These are phyloP conservation scores for Formica aserva DNA, from an alignment of 2,888 invertebrate species.

Conservation along the genomic window DNA sequence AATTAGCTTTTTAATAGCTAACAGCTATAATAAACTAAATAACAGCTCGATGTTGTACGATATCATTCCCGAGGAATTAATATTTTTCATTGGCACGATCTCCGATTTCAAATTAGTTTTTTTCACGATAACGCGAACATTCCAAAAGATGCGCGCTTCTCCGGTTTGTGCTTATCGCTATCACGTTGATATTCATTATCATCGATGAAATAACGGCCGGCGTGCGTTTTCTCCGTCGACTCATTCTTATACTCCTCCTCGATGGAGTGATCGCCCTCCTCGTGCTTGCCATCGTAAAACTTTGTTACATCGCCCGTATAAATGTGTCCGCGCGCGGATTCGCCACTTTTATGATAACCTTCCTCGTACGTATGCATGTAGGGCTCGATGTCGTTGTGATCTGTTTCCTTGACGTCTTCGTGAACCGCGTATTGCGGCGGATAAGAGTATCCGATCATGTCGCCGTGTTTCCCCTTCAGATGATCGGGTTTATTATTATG, in stretches of 20 bases:
- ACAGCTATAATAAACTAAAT: too few species aligned
- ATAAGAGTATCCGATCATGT: conserved; percentile 70
- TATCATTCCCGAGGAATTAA: background rate
- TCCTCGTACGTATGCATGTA: conserved; percentile 72
- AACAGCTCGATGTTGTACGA: background rate
- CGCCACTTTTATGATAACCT: conserved; percentile 75
- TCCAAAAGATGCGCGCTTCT: conserved; percentile 2
- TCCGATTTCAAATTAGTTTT: too few species aligned
- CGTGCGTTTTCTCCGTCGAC: conserved; percentile 51
- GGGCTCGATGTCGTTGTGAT: conserved; percentile 51
- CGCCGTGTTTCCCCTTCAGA: conserved; percentile 66
- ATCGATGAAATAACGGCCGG: conserved; percentile 69
- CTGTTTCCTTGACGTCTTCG: conserved; percentile 71
- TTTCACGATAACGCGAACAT: background rate
- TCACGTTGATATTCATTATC: conserved; percentile 63
- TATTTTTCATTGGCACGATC: conserved; percentile 5
- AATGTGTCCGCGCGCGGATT: conserved; percentile 76
- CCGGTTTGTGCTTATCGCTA: conserved; percentile 40
- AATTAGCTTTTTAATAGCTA: background rate
- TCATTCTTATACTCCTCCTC: conserved; percentile 62
- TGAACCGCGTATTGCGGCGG: conserved; percentile 75
- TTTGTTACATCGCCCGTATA: conserved; percentile 77
- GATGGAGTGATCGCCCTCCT: conserved; percentile 75
- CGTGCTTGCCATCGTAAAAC: conserved; percentile 79
- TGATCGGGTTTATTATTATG: conserved; percentile 54